Conservation (phyloP, 2,888 invertebrate species). For the Pristionchus fissidentatus region DNA sequence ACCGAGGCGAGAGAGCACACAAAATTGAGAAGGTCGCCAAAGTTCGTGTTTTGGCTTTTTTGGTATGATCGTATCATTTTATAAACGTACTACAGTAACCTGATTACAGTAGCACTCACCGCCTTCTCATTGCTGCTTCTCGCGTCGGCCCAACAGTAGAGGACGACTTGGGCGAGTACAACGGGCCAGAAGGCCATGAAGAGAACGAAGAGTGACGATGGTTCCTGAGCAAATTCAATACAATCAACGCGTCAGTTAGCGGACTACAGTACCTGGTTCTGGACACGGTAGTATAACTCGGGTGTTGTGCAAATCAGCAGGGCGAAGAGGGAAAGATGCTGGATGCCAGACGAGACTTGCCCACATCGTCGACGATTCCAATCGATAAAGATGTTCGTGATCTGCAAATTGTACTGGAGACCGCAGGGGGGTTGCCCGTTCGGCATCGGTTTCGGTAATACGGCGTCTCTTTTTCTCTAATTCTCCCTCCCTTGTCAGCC, state of each 20-base stretch:
- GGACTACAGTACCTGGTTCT: not conserved
- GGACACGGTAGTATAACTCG: constrained; percentile 63
- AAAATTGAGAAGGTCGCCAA: no score
- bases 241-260: not conserved
- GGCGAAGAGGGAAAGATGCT: constrained; percentile 91
- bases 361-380: constrained; percentile 88
- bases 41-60: no score
- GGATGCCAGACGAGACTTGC: constrained; percentile 89
- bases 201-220: constrained; percentile 50
- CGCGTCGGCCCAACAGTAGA: constrained; percentile 66
- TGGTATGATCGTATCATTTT: no score
- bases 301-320: constrained; percentile 83
- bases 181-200: constrained; percentile 63
- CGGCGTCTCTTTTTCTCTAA: no score
- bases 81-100: not conserved
- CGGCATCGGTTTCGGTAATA: no score
- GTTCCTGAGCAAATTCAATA: not conserved
- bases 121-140: constrained; percentile 54
- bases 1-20: no score
- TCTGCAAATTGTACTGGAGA: constrained; percentile 54
- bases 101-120: not conserved
- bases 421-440: not conserved
- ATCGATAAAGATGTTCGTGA: constrained; percentile 78
- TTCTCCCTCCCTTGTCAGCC: no score
- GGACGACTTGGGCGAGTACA: constrained; percentile 57